A percentile compares a stretch with the other conserved stretches of the same genome.
Conservation (phyloP, 2,888 invertebrate species). For the Diplolepis rosae region DNA sequence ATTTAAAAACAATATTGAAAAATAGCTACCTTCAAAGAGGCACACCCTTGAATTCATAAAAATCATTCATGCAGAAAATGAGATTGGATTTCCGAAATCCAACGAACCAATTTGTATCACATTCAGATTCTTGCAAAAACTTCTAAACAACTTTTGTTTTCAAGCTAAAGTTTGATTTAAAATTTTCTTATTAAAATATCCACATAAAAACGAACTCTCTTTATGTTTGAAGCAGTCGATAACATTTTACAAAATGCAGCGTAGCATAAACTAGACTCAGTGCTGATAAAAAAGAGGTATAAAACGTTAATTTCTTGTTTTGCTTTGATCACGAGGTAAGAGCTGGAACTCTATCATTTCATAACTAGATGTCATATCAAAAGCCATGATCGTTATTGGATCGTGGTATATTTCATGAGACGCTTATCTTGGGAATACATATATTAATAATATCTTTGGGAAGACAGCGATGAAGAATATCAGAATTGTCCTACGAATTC, state of each 20-base stretch:
- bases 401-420: conserved; percentile 48
- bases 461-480: conserved; percentile 55
- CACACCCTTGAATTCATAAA: not conserved
- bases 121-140: conserved; percentile 26
- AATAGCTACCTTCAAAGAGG: conserved; percentile 36
- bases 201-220: conserved; percentile 19
- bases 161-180: conserved; percentile 41
- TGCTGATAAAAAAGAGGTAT: conserved; percentile 39
- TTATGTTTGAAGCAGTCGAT: conserved; percentile 53
- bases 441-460: conserved; percentile 38
- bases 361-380: conserved; percentile 37
- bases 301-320: conserved; percentile 41
- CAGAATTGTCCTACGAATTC: conserved; percentile 52
- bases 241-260: conserved; percentile 61
- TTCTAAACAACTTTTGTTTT: conserved; percentile 43
- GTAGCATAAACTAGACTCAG: conserved; percentile 52
- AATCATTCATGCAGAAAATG: not conserved
- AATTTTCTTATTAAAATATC: conserved; percentile 4
- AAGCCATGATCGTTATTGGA: conserved; percentile 51
- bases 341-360: conserved; percentile 37
- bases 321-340: conserved; percentile 46
- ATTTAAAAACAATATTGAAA: conserved; percentile 19
- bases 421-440: conserved; percentile 41
- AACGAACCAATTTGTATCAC: conserved; percentile 42
- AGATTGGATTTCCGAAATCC: not conserved